phyloP scores from a whole-genome alignment of 2,888 invertebrate genomes.

The Cotesia congregata region DNA sequence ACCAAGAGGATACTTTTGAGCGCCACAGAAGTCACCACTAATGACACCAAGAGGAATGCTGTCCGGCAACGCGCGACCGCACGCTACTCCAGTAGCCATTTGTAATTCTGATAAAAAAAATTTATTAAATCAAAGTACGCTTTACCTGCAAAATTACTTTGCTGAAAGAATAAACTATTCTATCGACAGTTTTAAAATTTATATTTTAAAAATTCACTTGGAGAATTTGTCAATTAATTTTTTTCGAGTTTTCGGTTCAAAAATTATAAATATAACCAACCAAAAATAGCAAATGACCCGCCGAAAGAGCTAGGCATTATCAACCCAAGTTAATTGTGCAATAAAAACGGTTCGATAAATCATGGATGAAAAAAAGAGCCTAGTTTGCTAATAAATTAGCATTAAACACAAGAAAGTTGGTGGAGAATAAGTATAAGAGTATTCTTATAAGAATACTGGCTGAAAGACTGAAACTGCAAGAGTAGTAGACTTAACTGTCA shows the following conservation, averaged over 20 bases:
- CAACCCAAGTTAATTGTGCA: not conserved
- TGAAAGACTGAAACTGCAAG: not conserved
- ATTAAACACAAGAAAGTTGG: not conserved
- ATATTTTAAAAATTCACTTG: no score
- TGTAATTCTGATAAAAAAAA: constrained; percentile 56
- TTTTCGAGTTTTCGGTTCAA: no score
- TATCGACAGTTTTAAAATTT: no score
- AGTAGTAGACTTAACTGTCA: not conserved
- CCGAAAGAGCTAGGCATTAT: not conserved
- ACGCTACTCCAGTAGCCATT: constrained; percentile 63
- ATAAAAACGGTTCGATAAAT: not conserved
- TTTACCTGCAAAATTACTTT: constrained; percentile 27
- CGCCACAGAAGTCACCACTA: constrained; percentile 65
- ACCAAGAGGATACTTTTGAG: constrained; percentile 53
- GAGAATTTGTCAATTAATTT: no score
- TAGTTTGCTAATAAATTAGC: not conserved
- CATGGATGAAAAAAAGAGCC: not conserved
- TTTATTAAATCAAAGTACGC: constrained; percentile 62
- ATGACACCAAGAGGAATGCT: constrained; percentile 68
- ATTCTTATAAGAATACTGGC: not conserved
- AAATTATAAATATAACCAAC: no score
- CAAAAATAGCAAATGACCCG: not conserved
- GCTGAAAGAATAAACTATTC: not conserved
- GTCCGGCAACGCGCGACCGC: constrained; percentile 61
- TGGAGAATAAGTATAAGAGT: not conserved